phyloP scores from a whole-genome alignment of 2,888 invertebrate species.

The Ariolimax columbianus region DNA sequence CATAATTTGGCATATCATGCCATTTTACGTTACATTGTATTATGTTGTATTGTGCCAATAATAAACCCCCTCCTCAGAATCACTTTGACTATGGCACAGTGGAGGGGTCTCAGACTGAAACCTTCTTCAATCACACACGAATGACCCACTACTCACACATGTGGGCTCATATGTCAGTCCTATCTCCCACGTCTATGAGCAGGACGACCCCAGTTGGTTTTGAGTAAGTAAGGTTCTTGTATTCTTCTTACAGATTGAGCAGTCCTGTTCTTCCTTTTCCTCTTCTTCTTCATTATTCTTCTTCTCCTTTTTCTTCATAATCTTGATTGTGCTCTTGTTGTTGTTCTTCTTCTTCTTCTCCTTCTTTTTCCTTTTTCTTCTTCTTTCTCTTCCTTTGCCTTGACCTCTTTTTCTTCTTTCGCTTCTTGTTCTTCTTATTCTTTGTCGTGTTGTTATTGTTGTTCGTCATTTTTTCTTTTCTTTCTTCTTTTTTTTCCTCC shows the following conservation, averaged over 20 bases:
- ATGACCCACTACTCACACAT: constrained; percentile 70
- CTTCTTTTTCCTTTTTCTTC: background rate
- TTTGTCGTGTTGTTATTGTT: too few species aligned
- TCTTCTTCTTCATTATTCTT: background rate
- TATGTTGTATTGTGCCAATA: too few species aligned
- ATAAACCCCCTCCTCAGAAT: constrained; percentile 54
- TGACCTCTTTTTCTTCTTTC: too few species aligned
- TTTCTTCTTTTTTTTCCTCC: too few species aligned
- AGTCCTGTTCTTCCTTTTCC: background rate
- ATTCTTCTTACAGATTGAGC: background rate
- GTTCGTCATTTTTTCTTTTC: too few species aligned
- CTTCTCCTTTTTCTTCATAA: background rate
- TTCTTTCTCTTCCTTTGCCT: too few species aligned
- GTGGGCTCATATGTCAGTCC: constrained; percentile 69
- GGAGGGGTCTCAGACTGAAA: constrained; percentile 71
- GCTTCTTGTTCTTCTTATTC: too few species aligned
- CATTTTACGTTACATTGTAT: too few species aligned
- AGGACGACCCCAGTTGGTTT: constrained; percentile 68
- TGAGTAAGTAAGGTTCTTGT: constrained; percentile 45
- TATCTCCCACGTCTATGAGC: constrained; percentile 65
- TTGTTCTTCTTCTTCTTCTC: too few species aligned
- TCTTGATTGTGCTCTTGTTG: too few species aligned
- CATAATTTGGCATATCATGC: too few species aligned
- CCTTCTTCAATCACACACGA: constrained; percentile 71
- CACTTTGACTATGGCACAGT: constrained; percentile 73